Conservation (phyloP, 37 sponge, comb jelly and placozoan genomes). For the Bolinopsis microptera region DNA sequence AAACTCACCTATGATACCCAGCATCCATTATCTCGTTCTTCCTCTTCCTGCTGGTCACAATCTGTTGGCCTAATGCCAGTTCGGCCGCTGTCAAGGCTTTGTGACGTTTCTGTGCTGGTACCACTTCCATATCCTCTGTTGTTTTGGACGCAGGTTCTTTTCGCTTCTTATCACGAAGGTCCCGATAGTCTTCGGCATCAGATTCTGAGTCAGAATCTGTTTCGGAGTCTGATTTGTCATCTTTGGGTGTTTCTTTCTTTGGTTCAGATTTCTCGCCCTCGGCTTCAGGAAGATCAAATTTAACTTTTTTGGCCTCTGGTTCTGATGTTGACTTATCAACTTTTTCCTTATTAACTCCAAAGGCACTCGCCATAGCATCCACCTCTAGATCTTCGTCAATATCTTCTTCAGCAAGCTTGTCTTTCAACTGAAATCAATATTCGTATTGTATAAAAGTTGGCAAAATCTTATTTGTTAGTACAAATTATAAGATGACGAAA, state of each 20-base stretch:
- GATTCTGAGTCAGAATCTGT: constrained; percentile 20
- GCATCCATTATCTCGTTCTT: constrained; percentile 86
- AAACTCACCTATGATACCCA: constrained; percentile 76
- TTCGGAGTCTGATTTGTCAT: constrained; percentile 5
- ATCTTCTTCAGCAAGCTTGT: constrained; percentile 20
- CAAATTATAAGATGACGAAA: no score
- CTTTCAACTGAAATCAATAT: constrained; percentile 41
- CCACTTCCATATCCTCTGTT: constrained; percentile 20
- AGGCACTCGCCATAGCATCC: constrained; percentile 33
- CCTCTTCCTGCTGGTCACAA: constrained; percentile 82
- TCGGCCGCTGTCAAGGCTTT: constrained; percentile 72
- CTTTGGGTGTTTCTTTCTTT: neutral
- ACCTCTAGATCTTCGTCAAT: constrained; percentile 27
- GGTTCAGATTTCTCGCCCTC: constrained; percentile 65
- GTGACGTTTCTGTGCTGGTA: constrained; percentile 67
- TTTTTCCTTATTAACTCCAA: constrained; percentile 11
- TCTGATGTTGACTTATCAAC: neutral
- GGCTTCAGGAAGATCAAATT: constrained; percentile 42
- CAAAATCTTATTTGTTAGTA: no score
- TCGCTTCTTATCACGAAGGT: constrained; percentile 7
- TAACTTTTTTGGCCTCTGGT: neutral
- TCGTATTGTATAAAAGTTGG: neutral
- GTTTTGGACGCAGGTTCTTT: neutral
- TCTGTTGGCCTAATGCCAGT: constrained; percentile 82
- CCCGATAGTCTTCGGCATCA: constrained; percentile 56